These are phyloP conservation scores for Bubalus kerabau DNA, from an alignment of 2,113 vertebrate species.

Conservation along the genomic window DNA sequence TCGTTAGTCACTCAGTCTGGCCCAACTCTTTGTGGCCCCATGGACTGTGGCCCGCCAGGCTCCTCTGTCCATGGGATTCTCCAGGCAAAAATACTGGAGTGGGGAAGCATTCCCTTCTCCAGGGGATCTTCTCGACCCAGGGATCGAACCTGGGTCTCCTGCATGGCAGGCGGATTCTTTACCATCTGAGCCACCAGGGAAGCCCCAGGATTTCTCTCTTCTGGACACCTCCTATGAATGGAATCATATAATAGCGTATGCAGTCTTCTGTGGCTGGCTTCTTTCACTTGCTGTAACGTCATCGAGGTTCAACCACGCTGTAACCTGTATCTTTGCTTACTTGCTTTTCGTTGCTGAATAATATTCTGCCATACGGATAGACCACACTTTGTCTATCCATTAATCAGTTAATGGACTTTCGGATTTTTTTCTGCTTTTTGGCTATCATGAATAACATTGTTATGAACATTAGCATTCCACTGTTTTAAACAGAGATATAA, in stretches of 20 bases:
- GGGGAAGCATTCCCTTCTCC: neutral
- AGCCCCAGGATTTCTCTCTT: neutral
- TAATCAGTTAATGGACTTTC: neutral
- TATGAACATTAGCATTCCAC: neutral
- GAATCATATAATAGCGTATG: neutral
- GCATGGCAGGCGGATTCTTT: rapidly evolving
- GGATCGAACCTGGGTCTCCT: neutral
- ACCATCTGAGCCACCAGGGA: neutral
- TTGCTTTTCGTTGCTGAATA: neutral
- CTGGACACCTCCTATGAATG: neutral
- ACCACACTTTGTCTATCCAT: neutral
- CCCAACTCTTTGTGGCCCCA: neutral
- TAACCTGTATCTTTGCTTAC: neutral
- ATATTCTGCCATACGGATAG: neutral
- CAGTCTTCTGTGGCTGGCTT: neutral
- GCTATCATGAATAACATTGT: neutral
- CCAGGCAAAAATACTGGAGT: neutral
- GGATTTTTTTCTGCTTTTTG: neutral
- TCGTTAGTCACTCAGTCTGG: neutral
- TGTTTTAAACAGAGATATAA: neutral
- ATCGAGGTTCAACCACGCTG: no score
- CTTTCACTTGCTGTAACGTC: neutral
- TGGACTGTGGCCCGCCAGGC: neutral
- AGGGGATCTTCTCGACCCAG: neutral
- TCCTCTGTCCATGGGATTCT: neutral